Percentiles rank a stretch among this genome's conserved stretches.
phyloP scores from a whole-genome alignment of 2,797 vertebrate genomes.

The Saguinus oedipus region DNA sequence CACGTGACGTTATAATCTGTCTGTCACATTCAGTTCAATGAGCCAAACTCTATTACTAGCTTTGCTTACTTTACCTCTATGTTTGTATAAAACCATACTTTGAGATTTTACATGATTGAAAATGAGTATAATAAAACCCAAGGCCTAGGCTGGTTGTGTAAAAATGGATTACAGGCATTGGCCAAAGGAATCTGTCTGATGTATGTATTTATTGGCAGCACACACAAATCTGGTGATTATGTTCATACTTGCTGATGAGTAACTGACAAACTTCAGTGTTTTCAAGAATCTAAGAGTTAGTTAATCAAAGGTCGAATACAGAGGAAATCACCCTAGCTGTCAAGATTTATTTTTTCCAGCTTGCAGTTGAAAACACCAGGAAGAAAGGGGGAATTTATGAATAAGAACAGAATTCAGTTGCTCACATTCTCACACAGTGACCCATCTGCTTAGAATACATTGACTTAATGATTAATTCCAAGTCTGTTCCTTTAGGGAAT shows the following conservation, averaged over 20 bases:
- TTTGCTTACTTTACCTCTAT: slow-evolving; percentile 30
- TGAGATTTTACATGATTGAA: slow-evolving; percentile 3
- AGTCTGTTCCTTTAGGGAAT: slow-evolving; percentile 29
- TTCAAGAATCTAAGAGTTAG: slow-evolving; percentile 39
- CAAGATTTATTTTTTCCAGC: slow-evolving; percentile 56
- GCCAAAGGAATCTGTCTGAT: not conserved
- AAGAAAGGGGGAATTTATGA: not conserved
- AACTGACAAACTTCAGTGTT: slow-evolving; percentile 44
- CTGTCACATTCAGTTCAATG: not conserved
- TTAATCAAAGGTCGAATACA: slow-evolving; percentile 53
- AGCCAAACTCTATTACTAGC: not conserved
- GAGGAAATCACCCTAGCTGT: slow-evolving; percentile 43
- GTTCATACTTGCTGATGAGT: slow-evolving; percentile 61
- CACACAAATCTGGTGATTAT: not conserved
- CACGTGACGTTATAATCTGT: slow-evolving; percentile 28
- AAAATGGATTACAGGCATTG: slow-evolving; percentile 23
- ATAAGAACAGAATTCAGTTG: not conserved
- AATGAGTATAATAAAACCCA: slow-evolving; percentile 23
- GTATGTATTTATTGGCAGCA: slow-evolving; percentile 27
- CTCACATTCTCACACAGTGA: not conserved
- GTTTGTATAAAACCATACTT: not conserved
- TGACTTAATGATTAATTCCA: slow-evolving; percentile 25
- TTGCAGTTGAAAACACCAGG: slow-evolving; percentile 24
- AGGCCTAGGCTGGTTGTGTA: not conserved
- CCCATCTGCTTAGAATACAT: slow-evolving; percentile 37